Conservation (phyloP, 2,888 invertebrate genomes). For the Drosophila kuntzei region DNA sequence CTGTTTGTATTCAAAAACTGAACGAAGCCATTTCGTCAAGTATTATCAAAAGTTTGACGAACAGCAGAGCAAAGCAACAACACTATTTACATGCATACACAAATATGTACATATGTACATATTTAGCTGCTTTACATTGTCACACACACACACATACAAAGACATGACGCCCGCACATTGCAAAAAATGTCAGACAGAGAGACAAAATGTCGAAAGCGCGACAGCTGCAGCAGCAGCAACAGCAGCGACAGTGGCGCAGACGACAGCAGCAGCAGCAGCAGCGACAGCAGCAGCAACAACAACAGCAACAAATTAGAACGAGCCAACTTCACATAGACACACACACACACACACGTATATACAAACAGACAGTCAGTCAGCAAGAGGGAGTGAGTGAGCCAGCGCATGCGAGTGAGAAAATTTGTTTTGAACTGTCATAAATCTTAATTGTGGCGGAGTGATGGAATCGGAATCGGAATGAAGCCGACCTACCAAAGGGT, state of each 20-base stretch:
- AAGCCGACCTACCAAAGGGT: slow-evolving; percentile 56
- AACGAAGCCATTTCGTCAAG: slow-evolving; percentile 19
- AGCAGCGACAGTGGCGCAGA: slow-evolving; percentile 40
- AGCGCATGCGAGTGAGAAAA: slow-evolving; percentile 76
- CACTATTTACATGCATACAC: slow-evolving; percentile 46
- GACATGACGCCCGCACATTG: slow-evolving; percentile 50
- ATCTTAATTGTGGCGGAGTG: slow-evolving; percentile 82
- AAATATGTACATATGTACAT: slow-evolving; percentile 18
- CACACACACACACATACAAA: slow-evolving; percentile 27
- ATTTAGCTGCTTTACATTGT: slow-evolving; percentile 58
- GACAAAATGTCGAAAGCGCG: slow-evolving; percentile 75
- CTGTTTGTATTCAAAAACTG: slow-evolving; percentile 9
- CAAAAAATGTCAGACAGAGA: slow-evolving; percentile 68
- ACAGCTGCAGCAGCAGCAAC: slow-evolving; percentile 62
- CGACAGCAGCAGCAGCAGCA: slow-evolving; percentile 33
- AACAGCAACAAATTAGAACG: slow-evolving; percentile 69
- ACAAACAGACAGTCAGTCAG: slow-evolving; percentile 22
- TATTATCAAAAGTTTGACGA: slow-evolving; percentile 48
- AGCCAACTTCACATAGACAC: slow-evolving; percentile 51
- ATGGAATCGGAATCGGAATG: slow-evolving; percentile 76
- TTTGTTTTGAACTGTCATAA: slow-evolving; percentile 85
- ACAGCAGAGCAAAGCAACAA: slow-evolving; percentile 45
- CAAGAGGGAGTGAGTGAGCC: slow-evolving; percentile 67
- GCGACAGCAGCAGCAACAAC: slow-evolving; percentile 35
- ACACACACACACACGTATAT: slow-evolving; percentile 24